These are phyloP conservation scores for Ancistrus triradiatus DNA, from an alignment of 2,113 vertebrate genomes.

Conservation along the genomic window DNA sequence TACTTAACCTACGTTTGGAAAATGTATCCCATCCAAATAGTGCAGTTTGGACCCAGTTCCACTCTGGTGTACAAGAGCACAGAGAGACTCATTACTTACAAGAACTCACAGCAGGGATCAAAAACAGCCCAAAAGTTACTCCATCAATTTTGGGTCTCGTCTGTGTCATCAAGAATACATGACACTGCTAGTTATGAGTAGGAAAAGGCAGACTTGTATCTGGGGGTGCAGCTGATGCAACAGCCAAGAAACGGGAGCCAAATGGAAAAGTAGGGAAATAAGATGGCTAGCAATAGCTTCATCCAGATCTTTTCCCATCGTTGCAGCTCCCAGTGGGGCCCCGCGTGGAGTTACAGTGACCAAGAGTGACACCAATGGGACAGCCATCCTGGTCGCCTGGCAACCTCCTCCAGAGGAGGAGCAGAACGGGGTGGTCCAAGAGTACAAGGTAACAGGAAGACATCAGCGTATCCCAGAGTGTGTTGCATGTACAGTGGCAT, in stretches of 20 bases:
- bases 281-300: not conserved
- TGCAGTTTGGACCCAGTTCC: too few species aligned
- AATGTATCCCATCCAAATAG: too few species aligned
- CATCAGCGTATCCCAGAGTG: not conserved
- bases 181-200: not conserved
- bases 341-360: slow-evolving; percentile 88
- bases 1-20: too few species aligned
- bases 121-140: too few species aligned
- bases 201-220: slow-evolving; percentile 1
- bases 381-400: slow-evolving; percentile 90
- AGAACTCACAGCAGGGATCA: too few species aligned
- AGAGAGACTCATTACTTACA: too few species aligned
- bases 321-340: slow-evolving; percentile 86
- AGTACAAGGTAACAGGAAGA: slow-evolving; percentile 87
- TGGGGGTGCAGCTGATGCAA: slow-evolving; percentile 22
- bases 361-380: slow-evolving; percentile 89
- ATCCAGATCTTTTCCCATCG: slow-evolving; percentile 7
- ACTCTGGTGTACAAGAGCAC: too few species aligned
- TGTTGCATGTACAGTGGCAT: not conserved
- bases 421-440: slow-evolving; percentile 92
- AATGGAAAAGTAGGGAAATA: not conserved
- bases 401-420: slow-evolving; percentile 91
- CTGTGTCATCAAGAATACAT: not conserved
- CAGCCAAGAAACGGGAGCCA: not conserved
- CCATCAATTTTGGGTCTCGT: not conserved